Base-by-base conservation (phyloP, 2,888 invertebrate genomes). In the Spodoptera picta region DNA sequence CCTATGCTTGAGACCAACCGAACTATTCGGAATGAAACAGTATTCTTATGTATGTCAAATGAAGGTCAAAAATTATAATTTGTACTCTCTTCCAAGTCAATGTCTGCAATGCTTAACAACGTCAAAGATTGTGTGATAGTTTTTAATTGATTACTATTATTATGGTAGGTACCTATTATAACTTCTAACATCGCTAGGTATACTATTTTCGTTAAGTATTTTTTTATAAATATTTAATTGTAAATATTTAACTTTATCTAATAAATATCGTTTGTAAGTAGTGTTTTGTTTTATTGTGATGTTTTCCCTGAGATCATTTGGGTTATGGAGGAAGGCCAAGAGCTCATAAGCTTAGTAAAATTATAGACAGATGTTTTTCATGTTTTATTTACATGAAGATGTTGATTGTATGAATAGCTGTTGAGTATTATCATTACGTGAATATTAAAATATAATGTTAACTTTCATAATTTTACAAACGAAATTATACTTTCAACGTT, bases 221-320 rank as follows among this genome's bases (percentile, higher is more conserved):
- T 85, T 84, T 85, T 79, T 86, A 85, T 66, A 77, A 82, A 83
- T 77, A 77, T 82, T 77, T 84, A 80, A 80, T 74, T 88, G 88
- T 90, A 90, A 87, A 89, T 90, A 88, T 84, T 82, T 84, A 83
- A 85, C 80, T 81, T 79, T 83, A 83, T 82, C 83, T 83, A 89
- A 85, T 87, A 88, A 88, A 90, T 45, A 77, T 85, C 82, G 81
- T 86, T 88, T 82, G 59, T 88, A 87, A 85, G 81, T 62, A 69
- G 53, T 51, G n/a, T 24, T 64, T 77, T 73, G 64, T 81, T 79
- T 82, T n/a, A 60, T 61, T 81, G 1, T 11, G 11, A 42, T 12
- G 6, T 36, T 3, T 2, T 9, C 3, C 10, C 11, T 36, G 0
- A 14, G 2, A 9, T 1, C 49, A 49, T 24, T 42, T 12, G 42